phyloP scores from a whole-genome alignment of 2,888 invertebrate genomes.

The Chrysodeixis includens region DNA sequence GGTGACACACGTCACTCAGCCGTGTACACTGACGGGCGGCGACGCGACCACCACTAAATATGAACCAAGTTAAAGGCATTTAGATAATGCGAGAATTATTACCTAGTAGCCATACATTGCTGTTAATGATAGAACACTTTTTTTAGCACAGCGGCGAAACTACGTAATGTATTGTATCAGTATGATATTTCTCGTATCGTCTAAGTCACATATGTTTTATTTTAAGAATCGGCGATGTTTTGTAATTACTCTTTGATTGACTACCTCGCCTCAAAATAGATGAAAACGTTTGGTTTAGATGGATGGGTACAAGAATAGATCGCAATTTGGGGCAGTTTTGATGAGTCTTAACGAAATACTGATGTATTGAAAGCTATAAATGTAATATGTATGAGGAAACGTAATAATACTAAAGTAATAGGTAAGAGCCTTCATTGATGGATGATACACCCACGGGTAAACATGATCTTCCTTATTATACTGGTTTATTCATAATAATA shows the following conservation, averaged over 20 bases:
- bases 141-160: no score
- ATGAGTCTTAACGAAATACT: neutral
- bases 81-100: constrained; percentile 5
- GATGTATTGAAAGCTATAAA: neutral
- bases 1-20: constrained; percentile 72
- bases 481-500: no score
- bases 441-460: neutral
- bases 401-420: no score
- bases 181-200: no score
- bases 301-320: constrained; percentile 7
- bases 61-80: constrained; percentile 40
- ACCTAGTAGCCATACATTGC: no score
- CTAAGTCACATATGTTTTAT: constrained; percentile 41
- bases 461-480: no score
- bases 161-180: no score
- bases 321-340: constrained; percentile 8
- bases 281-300: constrained; percentile 3
- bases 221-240: constrained; percentile 42
- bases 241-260: constrained; percentile 45
- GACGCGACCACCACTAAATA: constrained; percentile 59
- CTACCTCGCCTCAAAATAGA: constrained; percentile 19
- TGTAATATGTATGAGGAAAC: no score
- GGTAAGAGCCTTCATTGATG: neutral
- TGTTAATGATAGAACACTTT: no score
- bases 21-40: constrained; percentile 60